Evolutionary conservation across 2,113 vertebrate genomes (phyloP).

Genomic region (Sander lucioperca): DNA sequence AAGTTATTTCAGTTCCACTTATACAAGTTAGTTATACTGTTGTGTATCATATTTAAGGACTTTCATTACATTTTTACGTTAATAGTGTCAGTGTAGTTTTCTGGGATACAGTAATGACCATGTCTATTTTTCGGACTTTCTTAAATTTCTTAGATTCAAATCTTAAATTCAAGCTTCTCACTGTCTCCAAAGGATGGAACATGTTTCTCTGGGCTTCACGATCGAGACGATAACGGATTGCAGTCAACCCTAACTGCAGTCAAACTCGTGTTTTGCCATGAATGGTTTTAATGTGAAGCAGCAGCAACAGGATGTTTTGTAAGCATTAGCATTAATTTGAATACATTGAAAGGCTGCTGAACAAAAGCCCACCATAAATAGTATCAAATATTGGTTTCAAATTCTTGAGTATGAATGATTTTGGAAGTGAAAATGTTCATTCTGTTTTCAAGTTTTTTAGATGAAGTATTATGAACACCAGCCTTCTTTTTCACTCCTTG

Average conservation of each 20-base stretch:
- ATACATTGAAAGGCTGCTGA: background rate
- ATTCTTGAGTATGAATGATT: background rate
- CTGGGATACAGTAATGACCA: background rate
- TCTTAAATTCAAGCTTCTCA: background rate
- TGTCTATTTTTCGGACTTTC: background rate
- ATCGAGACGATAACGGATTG: background rate
- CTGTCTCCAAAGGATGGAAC: too few species aligned
- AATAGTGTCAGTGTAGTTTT: background rate
- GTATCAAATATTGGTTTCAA: background rate
- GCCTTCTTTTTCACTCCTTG: too few species aligned
- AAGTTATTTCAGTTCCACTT: slow-evolving; percentile 5
- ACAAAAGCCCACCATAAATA: background rate
- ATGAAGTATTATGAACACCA: too few species aligned
- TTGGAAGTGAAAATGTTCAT: too few species aligned
- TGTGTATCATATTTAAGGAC: background rate
- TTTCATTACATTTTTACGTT: background rate
- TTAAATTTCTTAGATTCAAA: background rate
- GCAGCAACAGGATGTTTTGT: background rate
- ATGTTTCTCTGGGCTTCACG: background rate
- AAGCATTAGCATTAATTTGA: too few species aligned
- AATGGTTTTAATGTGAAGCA: background rate
- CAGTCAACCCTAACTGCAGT: background rate
- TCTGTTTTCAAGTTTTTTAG: too few species aligned
- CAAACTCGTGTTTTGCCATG: background rate
- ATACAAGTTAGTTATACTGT: background rate